phyloP scores from a whole-genome alignment of 1,140 invertebrate genomes.

The Hypothenemus hampei region DNA sequence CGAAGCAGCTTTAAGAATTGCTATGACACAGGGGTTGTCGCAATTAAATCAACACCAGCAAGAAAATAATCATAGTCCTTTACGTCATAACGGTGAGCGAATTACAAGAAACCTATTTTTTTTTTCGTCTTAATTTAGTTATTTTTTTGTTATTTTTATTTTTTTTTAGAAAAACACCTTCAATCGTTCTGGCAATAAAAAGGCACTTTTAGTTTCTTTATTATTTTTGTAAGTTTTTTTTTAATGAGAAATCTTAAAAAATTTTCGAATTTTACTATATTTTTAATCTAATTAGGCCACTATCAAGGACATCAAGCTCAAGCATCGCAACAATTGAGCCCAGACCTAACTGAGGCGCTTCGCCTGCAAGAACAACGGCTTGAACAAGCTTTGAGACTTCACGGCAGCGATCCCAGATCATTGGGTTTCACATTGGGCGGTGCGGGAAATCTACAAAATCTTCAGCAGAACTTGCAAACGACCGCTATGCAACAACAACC shows the following conservation, averaged over 20 bases:
- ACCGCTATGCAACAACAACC: conserved; percentile 45
- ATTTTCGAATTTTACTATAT: neutral
- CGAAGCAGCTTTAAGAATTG: conserved; percentile 72
- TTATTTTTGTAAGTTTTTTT: conserved; percentile 19
- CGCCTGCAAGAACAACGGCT: conserved; percentile 73
- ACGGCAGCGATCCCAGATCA: conserved; percentile 60
- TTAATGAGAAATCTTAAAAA: no score
- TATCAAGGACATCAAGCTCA: conserved; percentile 47
- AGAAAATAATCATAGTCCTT: conserved; percentile 38
- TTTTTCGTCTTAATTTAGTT: neutral
- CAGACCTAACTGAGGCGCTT: conserved; percentile 64
- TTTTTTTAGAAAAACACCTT: conserved; percentile 26
- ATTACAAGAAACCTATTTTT: neutral
- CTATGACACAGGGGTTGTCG: conserved; percentile 59
- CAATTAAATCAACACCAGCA: conserved; percentile 46
- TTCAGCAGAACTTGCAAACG: conserved; percentile 51
- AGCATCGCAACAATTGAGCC: conserved; percentile 51
- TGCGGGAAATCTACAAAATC: conserved; percentile 52
- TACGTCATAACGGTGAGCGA: conserved; percentile 41
- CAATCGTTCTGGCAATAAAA: conserved; percentile 25
- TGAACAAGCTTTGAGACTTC: conserved; percentile 74
- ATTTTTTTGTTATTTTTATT: conserved; percentile 14
- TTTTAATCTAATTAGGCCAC: conserved; percentile 44
- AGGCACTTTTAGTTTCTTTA: conserved; percentile 1
- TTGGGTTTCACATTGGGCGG: conserved; percentile 57